Conservation (phyloP, 2,888 invertebrate genomes). For the Andrena praecox region DNA sequence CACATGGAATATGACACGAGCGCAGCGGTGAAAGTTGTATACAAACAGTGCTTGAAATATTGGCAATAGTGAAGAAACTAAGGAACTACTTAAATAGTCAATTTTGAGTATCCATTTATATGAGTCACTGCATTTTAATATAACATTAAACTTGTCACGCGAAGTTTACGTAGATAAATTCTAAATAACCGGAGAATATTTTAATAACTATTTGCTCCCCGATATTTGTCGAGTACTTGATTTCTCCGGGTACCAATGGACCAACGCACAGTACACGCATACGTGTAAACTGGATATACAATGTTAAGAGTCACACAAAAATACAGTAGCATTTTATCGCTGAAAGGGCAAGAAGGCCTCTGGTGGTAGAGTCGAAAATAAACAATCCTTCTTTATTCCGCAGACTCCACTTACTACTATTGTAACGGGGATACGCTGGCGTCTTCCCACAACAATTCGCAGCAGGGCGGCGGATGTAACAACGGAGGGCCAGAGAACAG, state of each 20-base stretch:
- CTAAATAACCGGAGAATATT: no score
- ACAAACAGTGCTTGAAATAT: no score
- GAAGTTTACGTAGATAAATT: no score
- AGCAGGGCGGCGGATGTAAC: conserved; percentile 80
- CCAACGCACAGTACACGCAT: not conserved
- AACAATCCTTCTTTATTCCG: not conserved
- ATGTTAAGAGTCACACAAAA: not conserved
- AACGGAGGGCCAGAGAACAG: conserved; percentile 80
- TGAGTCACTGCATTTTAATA: no score
- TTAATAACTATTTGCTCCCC: not conserved
- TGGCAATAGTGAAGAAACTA: no score
- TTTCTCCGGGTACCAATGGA: not conserved
- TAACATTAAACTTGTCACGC: no score
- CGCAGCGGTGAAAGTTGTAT: no score
- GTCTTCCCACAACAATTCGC: conserved; percentile 83
- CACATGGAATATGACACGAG: no score
- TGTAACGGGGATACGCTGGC: conserved; percentile 86
- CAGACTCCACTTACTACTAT: conserved; percentile 89
- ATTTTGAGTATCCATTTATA: no score
- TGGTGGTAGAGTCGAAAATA: not conserved
- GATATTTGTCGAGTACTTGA: not conserved
- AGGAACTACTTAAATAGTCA: no score
- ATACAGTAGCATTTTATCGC: not conserved
- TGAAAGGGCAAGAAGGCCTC: not conserved
- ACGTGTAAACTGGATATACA: not conserved